These are phyloP conservation scores for Paralichthys olivaceus DNA, from an alignment of 2,113 vertebrate genomes.

Conservation along the genomic window DNA sequence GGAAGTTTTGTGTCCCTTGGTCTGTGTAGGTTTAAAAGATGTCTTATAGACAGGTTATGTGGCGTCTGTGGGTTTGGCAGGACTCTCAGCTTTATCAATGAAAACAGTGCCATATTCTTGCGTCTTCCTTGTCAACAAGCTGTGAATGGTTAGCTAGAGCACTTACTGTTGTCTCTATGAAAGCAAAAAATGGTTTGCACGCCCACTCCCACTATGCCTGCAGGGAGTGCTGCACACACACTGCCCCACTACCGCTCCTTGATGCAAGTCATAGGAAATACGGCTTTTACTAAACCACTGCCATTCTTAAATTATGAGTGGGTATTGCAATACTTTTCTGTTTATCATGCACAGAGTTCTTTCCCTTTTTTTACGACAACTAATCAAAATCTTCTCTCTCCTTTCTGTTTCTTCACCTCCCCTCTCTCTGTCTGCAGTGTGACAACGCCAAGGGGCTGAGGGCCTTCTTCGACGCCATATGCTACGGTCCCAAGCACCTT, in stretches of 20 bases:
- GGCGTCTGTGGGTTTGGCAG: neutral
- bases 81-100: neutral
- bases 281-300: neutral
- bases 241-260: neutral
- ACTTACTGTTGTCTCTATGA: neutral
- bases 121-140: neutral
- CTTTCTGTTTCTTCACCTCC: neutral
- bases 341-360: neutral
- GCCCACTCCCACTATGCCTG: neutral
- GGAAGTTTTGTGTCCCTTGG: neutral
- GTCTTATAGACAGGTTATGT: neutral
- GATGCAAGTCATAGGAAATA: neutral
- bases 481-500: constrained; percentile 96
- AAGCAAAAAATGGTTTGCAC: neutral
- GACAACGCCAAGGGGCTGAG: constrained; percentile 98
- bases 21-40: neutral
- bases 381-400: constrained; percentile 12
- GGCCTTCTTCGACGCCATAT: constrained; percentile 99
- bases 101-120: neutral
- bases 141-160: neutral
- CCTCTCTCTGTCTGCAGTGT: constrained; percentile 82
- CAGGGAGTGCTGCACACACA: neutral
- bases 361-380: neutral
- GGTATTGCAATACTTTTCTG: neutral
- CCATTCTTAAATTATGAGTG: neutral